A percentile compares a stretch with the other conserved stretches of the same genome.
phyloP scores from a whole-genome alignment of 2,113 vertebrate genomes.

The Trinectes maculatus region DNA sequence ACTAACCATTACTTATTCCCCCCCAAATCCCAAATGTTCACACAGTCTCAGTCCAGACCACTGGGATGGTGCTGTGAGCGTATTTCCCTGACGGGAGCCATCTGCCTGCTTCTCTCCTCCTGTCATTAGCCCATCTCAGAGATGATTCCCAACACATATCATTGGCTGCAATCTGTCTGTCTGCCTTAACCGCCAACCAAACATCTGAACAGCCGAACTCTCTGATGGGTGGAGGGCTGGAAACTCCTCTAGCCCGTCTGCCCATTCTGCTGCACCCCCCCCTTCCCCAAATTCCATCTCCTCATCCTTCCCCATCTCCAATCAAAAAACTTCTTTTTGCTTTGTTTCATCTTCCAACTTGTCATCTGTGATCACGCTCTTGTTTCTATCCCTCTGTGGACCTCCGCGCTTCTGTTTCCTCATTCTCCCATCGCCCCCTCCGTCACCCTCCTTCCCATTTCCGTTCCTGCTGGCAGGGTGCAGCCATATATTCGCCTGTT shows the following conservation, averaged over 20 bases:
- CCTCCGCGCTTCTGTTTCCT: slow-evolving; percentile 18
- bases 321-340: slow-evolving; percentile 26
- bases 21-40: slow-evolving; percentile 63
- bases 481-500: slow-evolving; percentile 66
- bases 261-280: slow-evolving; percentile 27
- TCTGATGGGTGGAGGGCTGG: slow-evolving; percentile 73
- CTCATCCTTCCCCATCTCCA: slow-evolving; percentile 24
- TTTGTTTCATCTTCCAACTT: slow-evolving; percentile 37
- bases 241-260: slow-evolving; percentile 60
- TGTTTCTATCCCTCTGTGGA: slow-evolving; percentile 37
- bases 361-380: slow-evolving; percentile 25
- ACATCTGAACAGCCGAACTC: slow-evolving; percentile 77
- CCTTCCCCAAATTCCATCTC: slow-evolving; percentile 24
- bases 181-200: slow-evolving; percentile 76
- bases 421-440: slow-evolving; percentile 13
- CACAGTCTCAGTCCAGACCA: slow-evolving; percentile 58
- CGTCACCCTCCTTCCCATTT: slow-evolving; percentile 26
- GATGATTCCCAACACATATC: slow-evolving; percentile 82
- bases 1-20: slow-evolving; percentile 58
- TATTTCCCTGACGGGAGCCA: slow-evolving; percentile 78
- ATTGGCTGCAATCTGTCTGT: slow-evolving; percentile 81
- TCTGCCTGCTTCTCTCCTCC: slow-evolving; percentile 76
- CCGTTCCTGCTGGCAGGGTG: slow-evolving; percentile 50
- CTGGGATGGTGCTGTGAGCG: slow-evolving; percentile 64
- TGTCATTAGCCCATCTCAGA: slow-evolving; percentile 76